Base-by-base conservation (phyloP, 2,797 vertebrate genomes). In the Muscicapa striata region DNA sequence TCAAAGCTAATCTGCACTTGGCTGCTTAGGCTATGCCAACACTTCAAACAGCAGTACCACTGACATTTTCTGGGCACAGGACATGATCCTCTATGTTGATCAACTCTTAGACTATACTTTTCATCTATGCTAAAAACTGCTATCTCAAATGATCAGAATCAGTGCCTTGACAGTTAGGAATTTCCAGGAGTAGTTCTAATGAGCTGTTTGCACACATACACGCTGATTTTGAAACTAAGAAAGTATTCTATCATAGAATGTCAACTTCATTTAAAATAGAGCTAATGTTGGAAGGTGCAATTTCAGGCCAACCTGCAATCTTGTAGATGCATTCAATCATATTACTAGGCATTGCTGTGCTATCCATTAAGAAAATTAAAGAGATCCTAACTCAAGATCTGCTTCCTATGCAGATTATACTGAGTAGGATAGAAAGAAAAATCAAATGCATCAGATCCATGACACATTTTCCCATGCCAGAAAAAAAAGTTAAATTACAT, bases 191-290 rank as follows among this genome's bases (percentile, higher is more conserved):
- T 6, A 22, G 9, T 7, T 22, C 46, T 67, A 46, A 61, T 26
- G 51, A 68, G 2, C 1, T 41, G 6, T 58, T 82, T 49, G 4
- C 9, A 34, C 54, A 21, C 8, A 4, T 5, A 45, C 32, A 75
- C 3, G 3, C 7, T 32, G 10, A 38, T 54, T 72, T 23, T 45
- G 5, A 52, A 16, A 38, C 10, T 52, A 64, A 64, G 38, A 61
- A 75, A 51, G 3, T 34, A 34, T 16, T 9, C 4, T 48, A 1
- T 66, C 34, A 41, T 5, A 64, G 32, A 52, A 82, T n/a, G 1
- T 2, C 0, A 0, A 24, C 36, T 52, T 67, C 0, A 57, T 57
- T 55, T 89, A 15, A 64, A 76, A 52, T 10, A 36, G 1, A 8
- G 1, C n/a, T 59, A 38, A 3, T n/a, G 6, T 36, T 61, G 11